Base-by-base conservation (phyloP, 2,113 vertebrate species). In the Pyxicephalus adspersus region DNA sequence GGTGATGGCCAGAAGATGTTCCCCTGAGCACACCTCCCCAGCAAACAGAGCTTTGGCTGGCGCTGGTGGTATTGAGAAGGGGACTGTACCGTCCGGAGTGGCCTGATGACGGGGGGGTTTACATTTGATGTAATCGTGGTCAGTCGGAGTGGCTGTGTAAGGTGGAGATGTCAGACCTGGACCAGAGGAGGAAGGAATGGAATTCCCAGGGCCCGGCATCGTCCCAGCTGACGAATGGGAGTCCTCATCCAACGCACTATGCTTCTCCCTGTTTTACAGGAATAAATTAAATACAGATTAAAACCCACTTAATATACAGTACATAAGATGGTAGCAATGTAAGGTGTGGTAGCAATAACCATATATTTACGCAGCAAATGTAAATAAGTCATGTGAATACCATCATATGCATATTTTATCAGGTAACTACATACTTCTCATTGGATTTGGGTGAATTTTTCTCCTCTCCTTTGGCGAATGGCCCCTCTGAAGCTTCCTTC, bases 101-200 rank as follows among this genome's bases (percentile, higher is more conserved):
- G 92, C 95, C 95, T 96, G 95, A 92, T 96, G 96, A 90, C 92
- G 94, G 90, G 93, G 94, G 91, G 95, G 97, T 98, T 99, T 98
- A 96, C 98, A 96, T 96, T 99, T 99, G 96, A 95, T 95, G 97
- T 99, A 98, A 98, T 99, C 97, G 88, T 99, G 98, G 96, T 99
- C 98, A 95, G 97, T 95, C 88, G 97, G 98, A 92, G 97, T 95
- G 91, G 96, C 96, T 95, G 94, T 95, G 90, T 98, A 98, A 93
- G 95, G 95, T 94, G 97, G 96, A 88, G 96, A 98, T 93, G 95
- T 95, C 95, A 98, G 95, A 98, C 98, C 98, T 98, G 96, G 95
- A 88, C 95, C 95, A 1, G 91, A 96, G 85, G 94, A 95, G 31
- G 91, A 91, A 25, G 94, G 95, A 17, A 93, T 91, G 85, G 94